Evolutionary conservation across 2,113 vertebrate genomes (phyloP), one percentile per base, ranked within the genome.

Genomic region (Lagopus muta): DNA sequence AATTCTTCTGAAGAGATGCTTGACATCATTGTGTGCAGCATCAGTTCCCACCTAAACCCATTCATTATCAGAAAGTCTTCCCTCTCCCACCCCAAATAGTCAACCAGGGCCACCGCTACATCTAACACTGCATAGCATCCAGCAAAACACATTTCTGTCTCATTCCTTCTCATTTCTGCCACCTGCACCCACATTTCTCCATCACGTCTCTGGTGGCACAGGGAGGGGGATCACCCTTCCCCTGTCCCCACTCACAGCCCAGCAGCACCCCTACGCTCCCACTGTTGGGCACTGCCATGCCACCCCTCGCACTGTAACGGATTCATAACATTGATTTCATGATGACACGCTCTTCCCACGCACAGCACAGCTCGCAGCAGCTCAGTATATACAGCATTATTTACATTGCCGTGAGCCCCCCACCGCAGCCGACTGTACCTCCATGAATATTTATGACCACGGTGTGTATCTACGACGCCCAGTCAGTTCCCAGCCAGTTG

Each of bases 391-490:
- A 36, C 3, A 0, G 74, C 27, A 5, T 48, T 88, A 89, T 91
- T 95, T 92, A 54, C 86, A 77, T 79, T 70, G 48, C 58, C 47
- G 42, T 92, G 87, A 92, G 86, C 84, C 86, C 42, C 42, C 4
- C 61, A 79, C 75, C 60, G 6, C 47, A 22, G 65, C 67, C 76
- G 84, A 54, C 94, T 89, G 72, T 95, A 80, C 57, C 74, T 64
- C 81, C 78, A 96, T 94, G 82, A 92, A 95, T 94, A 96, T 94
- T 92, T 82, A 93, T 91, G 42, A 69, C 10, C 71, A 62, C 72
- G 8, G 38, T 27, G 79, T 22, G 32, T 74, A 69, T 77, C 94
- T 89, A 43, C 11, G 19, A 87, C 43, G 84, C 43, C 48, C 86
- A 50, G 81, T 48, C 91, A 91, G 32, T 85, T 87, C 91, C 90